A percentile compares a stretch with the other conserved stretches of the same genome.
Conservation (phyloP, 2,113 vertebrate genomes). For the Gymnobelideus leadbeateri region DNA sequence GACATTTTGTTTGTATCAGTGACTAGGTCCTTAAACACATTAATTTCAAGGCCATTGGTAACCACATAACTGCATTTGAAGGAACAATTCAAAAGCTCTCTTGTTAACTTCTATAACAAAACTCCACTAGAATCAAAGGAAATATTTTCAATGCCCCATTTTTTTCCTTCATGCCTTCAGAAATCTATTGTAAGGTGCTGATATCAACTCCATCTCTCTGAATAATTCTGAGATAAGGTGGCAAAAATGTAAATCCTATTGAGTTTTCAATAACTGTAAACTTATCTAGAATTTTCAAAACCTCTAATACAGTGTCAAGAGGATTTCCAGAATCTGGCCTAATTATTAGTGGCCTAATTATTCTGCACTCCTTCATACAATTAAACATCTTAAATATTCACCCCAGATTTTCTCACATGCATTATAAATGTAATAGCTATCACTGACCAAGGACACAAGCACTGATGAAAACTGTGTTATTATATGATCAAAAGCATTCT, state of each 20-base stretch:
- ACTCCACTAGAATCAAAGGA: conserved; percentile 97
- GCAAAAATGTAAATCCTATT: conserved; percentile 95
- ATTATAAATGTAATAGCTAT: conserved; percentile 99
- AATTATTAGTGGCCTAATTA: conserved; percentile 96
- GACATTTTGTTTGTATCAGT: conserved; percentile 98
- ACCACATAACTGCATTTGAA: conserved; percentile 99
- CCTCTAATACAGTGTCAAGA: conserved; percentile 94
- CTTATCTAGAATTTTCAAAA: conserved; percentile 97
- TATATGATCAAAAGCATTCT: conserved; percentile 97
- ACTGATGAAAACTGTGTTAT: conserved; percentile 95
- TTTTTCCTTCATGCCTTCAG: conserved; percentile 97
- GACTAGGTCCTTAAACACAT: conserved; percentile 98
- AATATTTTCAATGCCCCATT: conserved; percentile 98
- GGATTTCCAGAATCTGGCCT: conserved; percentile 98
- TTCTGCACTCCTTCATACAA: conserved; percentile 92
- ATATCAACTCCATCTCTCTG: conserved; percentile 99
- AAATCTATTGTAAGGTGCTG: conserved; percentile 97
- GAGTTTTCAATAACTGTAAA: conserved; percentile 91
- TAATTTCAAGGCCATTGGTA: conserved; percentile 97
- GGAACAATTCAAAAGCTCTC: conserved; percentile 98
- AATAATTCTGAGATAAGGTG: conserved; percentile 97
- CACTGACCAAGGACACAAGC: conserved; percentile 98
- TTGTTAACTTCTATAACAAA: conserved; percentile 96
- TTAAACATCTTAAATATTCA: conserved; percentile 94
- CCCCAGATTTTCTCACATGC: conserved; percentile 99